A percentile compares a stretch with the other conserved stretches of the same genome.
phyloP scores from a whole-genome alignment of 2,113 vertebrate genomes.

The Aldabrachelys gigantea region DNA sequence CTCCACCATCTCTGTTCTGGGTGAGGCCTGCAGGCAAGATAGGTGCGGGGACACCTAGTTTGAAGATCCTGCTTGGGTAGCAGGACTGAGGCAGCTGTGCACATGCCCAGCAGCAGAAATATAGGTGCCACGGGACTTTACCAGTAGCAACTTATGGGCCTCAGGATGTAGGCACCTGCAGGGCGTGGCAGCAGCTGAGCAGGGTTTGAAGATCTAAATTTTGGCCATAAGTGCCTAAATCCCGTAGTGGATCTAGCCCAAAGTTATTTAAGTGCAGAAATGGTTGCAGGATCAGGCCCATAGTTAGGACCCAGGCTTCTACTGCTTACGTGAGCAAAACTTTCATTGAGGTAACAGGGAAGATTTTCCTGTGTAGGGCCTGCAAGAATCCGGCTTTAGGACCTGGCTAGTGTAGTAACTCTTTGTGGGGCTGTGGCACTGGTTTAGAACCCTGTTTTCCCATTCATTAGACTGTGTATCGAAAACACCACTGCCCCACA shows the following conservation, averaged over 20 bases:
- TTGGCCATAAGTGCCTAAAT: not conserved
- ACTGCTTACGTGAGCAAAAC: not conserved
- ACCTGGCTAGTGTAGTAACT: not conserved
- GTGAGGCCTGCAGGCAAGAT: not conserved
- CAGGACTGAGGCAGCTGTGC: not conserved
- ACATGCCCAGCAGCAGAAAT: not conserved
- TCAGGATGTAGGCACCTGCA: not conserved
- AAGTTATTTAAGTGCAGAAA: not conserved
- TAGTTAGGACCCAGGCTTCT: not conserved
- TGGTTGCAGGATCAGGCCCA: not conserved
- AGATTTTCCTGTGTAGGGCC: not conserved
- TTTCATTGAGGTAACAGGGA: not conserved
- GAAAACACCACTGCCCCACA: not conserved
- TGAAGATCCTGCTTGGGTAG: not conserved
- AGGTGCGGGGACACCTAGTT: not conserved
- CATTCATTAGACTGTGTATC: not conserved
- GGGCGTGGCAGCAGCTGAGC: not conserved
- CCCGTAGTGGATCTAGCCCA: not conserved
- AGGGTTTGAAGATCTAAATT: not conserved
- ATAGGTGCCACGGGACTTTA: not conserved
- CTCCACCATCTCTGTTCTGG: not conserved
- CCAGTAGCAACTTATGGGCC: not conserved
- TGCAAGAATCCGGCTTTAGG: not conserved
- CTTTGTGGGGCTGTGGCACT: not conserved
- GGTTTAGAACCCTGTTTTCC: not conserved